Percentiles rank a stretch among this genome's conserved stretches.
These are phyloP conservation scores for Ectropis grisescens DNA, from an alignment of 1,140 invertebrate species.

Conservation along the genomic window DNA sequence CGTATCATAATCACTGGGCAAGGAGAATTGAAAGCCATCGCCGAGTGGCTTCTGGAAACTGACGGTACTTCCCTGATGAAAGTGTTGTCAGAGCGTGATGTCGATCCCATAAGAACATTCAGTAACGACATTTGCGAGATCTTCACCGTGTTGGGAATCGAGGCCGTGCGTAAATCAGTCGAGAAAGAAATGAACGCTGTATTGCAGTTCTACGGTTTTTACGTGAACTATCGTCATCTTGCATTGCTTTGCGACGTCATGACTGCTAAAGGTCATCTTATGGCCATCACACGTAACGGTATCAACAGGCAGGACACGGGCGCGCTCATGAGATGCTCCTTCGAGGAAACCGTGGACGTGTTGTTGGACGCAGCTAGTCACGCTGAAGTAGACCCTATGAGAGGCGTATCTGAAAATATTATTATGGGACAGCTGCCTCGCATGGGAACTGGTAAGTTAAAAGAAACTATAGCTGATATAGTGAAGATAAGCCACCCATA, in stretches of 20 bases:
- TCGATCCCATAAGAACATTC: conserved; percentile 96
- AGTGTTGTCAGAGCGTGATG: conserved; percentile 96
- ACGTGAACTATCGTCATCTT: conserved; percentile 99
- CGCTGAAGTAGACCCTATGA: conserved; percentile 97
- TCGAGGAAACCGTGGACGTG: conserved; percentile 97
- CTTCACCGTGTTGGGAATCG: conserved; percentile 97
- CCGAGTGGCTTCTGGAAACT: conserved; percentile 99
- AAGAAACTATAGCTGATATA: too few species aligned
- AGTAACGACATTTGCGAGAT: conserved; percentile 99
- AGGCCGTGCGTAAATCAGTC: conserved; percentile 98
- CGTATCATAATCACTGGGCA: conserved; percentile 96
- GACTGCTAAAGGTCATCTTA: conserved; percentile 99
- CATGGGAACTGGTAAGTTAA: conserved; percentile 93
- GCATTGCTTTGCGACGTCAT: conserved; percentile 99
- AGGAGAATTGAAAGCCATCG: conserved; percentile 98
- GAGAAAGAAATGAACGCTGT: conserved; percentile 99
- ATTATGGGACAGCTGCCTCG: conserved; percentile 98
- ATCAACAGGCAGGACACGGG: conserved; percentile 99
- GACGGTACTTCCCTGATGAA: conserved; percentile 99
- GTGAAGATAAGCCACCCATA: too few species aligned
- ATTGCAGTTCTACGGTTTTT: conserved; percentile 98
- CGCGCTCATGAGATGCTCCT: conserved; percentile 97
- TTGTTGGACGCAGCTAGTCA: conserved; percentile 98
- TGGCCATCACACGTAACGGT: conserved; percentile 99
- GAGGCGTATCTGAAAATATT: conserved; percentile 99